A percentile compares a stretch with the other conserved stretches of the same genome.
Conservation (phyloP, 2,888 invertebrate species). For the Agrilus cyanescens region DNA sequence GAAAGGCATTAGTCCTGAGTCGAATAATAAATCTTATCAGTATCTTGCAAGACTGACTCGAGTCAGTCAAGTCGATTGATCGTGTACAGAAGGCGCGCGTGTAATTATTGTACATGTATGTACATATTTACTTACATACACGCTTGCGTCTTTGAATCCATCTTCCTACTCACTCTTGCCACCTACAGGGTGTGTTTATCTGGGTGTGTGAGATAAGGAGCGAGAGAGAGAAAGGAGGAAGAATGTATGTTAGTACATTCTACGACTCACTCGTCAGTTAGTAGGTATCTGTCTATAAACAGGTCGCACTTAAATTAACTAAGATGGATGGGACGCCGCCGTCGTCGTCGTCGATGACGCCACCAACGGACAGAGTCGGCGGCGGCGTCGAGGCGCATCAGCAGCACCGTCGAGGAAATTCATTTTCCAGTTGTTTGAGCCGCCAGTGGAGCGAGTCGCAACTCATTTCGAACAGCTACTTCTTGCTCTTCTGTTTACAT, state of each 20-base stretch:
- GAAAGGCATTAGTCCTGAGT: no score
- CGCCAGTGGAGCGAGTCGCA: conserved; percentile 32
- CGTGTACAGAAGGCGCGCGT: conserved; percentile 27
- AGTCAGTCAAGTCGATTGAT: conserved; percentile 32
- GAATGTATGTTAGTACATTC: not conserved
- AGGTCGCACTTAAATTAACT: conserved; percentile 37
- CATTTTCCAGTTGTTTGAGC: conserved; percentile 40
- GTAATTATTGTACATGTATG: conserved; percentile 8
- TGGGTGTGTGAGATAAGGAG: not conserved
- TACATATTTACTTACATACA: no score
- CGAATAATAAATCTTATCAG: conserved; percentile 34
- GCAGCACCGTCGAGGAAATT: conserved; percentile 31
- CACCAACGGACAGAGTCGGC: conserved; percentile 9
- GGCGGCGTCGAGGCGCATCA: conserved; percentile 6
- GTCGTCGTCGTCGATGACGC: no score
- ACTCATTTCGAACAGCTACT: conserved; percentile 29
- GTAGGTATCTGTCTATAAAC: conserved; percentile 36
- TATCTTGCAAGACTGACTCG: conserved; percentile 37
- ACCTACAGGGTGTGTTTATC: conserved; percentile 1
- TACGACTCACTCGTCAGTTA: conserved; percentile 1
- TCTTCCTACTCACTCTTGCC: not conserved
- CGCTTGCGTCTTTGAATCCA: no score
- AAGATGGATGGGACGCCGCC: conserved; percentile 33
- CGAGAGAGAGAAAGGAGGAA: no score
- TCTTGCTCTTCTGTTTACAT: conserved; percentile 15